phyloP scores from a whole-genome alignment of 2,113 vertebrate genomes.

The Buteo buteo region DNA sequence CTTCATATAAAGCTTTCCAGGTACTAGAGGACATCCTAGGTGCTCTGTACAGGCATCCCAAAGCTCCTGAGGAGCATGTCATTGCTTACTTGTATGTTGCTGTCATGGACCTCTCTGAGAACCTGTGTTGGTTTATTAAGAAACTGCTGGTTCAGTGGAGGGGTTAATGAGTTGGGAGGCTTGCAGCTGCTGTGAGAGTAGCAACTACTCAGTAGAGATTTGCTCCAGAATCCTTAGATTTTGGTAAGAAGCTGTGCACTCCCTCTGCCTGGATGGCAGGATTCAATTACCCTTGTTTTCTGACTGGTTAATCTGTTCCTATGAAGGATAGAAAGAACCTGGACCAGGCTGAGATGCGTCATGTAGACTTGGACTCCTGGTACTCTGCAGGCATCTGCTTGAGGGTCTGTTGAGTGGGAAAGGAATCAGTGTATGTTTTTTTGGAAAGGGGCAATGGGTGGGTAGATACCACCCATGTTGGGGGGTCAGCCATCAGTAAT shows the following conservation, averaged over 20 bases:
- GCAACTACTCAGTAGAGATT: background rate
- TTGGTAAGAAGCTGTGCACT: background rate
- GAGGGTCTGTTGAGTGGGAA: background rate
- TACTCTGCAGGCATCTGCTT: background rate
- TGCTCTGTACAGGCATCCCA: background rate
- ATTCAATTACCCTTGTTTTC: background rate
- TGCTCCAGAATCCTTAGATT: background rate
- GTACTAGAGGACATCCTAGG: background rate
- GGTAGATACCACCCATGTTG: accelerated
- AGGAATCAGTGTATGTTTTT: background rate
- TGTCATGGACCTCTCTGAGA: background rate
- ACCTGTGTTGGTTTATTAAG: background rate
- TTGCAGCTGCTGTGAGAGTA: background rate
- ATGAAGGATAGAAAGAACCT: background rate
- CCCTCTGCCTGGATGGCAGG: background rate
- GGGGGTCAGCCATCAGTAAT: background rate
- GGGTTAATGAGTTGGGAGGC: background rate
- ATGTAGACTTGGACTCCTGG: background rate
- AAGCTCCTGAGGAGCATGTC: background rate
- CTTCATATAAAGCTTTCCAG: background rate
- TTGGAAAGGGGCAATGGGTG: background rate
- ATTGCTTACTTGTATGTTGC: background rate
- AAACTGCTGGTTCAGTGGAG: background rate
- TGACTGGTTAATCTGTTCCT: background rate
- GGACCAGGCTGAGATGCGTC: background rate